Evolutionary conservation across 2,888 invertebrate genomes (phyloP).

Genomic region (Crocallis elinguaria): DNA sequence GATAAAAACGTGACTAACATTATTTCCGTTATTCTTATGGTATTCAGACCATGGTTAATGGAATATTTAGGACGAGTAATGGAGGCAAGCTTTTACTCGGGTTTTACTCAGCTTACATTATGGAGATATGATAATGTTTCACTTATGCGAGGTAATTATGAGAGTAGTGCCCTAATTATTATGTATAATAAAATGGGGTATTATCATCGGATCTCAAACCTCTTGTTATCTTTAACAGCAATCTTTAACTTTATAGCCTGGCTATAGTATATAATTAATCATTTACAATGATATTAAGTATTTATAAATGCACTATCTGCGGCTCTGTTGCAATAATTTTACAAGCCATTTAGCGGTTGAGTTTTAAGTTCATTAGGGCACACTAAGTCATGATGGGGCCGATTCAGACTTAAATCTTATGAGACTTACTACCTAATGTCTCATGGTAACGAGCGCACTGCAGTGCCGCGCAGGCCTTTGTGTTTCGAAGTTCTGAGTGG

Average conservation of each 20-base stretch:
- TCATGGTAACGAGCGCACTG: too few relatives aligned
- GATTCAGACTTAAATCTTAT: too few relatives aligned
- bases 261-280: too few relatives aligned
- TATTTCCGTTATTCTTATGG: conserved; percentile 43
- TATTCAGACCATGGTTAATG: conserved; percentile 39
- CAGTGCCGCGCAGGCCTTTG: too few relatives aligned
- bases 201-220: not conserved
- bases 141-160: conserved; percentile 34
- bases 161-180: conserved; percentile 24
- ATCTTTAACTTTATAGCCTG: not conserved
- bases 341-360: too few relatives aligned
- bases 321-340: too few relatives aligned
- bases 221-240: not conserved
- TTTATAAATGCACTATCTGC: too few relatives aligned
- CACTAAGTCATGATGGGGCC: too few relatives aligned
- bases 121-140: conserved; percentile 36
- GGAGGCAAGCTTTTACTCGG: conserved; percentile 33
- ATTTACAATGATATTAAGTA: too few relatives aligned
- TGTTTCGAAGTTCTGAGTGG: too few relatives aligned
- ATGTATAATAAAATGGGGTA: conserved; percentile 6
- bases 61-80: conserved; percentile 41
- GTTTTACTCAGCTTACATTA: conserved; percentile 29
- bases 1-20: conserved; percentile 71
- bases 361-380: too few relatives aligned
- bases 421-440: too few relatives aligned